Conservation (phyloP, 2,888 invertebrate genomes). For the Allolobophora icterica region DNA sequence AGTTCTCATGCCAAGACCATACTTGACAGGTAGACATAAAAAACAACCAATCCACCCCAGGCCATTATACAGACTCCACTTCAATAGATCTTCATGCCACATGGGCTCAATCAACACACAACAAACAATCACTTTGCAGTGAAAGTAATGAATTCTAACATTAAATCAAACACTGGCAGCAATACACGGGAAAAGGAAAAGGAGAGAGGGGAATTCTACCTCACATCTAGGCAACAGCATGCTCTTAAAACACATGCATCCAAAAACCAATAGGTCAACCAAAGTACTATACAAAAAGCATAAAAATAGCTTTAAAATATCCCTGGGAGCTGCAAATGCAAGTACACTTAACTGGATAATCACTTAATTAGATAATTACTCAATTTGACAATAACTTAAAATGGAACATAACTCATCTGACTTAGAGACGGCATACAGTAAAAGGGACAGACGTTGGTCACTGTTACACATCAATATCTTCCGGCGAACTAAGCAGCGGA, state of each 20-base stretch:
- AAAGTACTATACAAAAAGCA: background rate
- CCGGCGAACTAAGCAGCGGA: conserved; percentile 42
- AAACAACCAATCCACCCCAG: no score
- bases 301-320: background rate
- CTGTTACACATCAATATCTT: conserved; percentile 42
- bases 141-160: background rate
- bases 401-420: background rate
- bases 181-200: background rate
- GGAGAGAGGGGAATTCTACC: background rate
- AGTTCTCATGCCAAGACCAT: background rate
- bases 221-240: background rate
- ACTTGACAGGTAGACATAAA: background rate
- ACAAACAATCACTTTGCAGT: background rate
- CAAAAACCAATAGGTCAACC: background rate
- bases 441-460: background rate
- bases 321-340: conserved; percentile 4
- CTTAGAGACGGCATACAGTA: background rate
- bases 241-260: background rate
- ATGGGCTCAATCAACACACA: no score
- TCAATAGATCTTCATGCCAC: background rate
- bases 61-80: background rate
- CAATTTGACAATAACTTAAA: background rate
- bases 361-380: background rate
- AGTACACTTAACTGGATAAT: conserved; percentile 11
- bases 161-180: background rate